A percentile compares a stretch with the other conserved stretches of the same genome.
These are phyloP conservation scores for Coelopa frigida DNA, from an alignment of 1,140 invertebrate species.

Conservation along the genomic window DNA sequence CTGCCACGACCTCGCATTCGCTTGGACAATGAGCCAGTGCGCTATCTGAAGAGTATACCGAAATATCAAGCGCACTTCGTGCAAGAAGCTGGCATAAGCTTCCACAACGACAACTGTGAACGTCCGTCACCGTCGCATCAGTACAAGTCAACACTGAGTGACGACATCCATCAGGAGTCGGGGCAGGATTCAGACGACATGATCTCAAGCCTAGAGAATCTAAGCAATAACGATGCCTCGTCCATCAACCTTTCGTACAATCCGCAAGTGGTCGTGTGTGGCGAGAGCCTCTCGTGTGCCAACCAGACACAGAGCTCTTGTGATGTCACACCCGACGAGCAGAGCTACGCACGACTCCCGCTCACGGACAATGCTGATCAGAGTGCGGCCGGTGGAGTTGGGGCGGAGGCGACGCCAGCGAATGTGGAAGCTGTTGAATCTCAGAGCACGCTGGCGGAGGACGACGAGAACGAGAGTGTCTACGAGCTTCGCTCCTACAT, in stretches of 20 bases:
- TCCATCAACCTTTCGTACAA: constrained; percentile 28
- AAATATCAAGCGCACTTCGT: constrained; percentile 35
- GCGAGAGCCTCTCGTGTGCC: not conserved
- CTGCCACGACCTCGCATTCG: constrained; percentile 38
- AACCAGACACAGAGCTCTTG: constrained; percentile 20
- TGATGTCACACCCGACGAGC: constrained; percentile 34
- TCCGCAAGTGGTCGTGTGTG: constrained; percentile 4
- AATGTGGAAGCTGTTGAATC: not conserved
- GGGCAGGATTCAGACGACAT: constrained; percentile 40
- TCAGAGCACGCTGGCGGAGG: not conserved
- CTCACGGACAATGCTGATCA: constrained; percentile 3
- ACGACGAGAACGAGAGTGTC: constrained; percentile 23
- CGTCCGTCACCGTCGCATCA: constrained; percentile 22
- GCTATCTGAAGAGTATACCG: constrained; percentile 42
- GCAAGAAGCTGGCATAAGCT: constrained; percentile 32
- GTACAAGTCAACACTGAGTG: constrained; percentile 24
- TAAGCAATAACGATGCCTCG: constrained; percentile 29
- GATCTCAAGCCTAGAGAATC: constrained; percentile 39
- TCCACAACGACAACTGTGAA: constrained; percentile 15
- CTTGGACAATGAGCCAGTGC: constrained; percentile 31
- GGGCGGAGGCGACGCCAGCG: not conserved
- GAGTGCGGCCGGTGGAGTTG: not conserved
- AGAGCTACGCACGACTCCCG: constrained; percentile 33
- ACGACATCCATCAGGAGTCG: constrained; percentile 24
- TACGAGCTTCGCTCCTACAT: constrained; percentile 41